phyloP scores from a whole-genome alignment of 1,140 invertebrate species.

The Belonocnema kinseyi region DNA sequence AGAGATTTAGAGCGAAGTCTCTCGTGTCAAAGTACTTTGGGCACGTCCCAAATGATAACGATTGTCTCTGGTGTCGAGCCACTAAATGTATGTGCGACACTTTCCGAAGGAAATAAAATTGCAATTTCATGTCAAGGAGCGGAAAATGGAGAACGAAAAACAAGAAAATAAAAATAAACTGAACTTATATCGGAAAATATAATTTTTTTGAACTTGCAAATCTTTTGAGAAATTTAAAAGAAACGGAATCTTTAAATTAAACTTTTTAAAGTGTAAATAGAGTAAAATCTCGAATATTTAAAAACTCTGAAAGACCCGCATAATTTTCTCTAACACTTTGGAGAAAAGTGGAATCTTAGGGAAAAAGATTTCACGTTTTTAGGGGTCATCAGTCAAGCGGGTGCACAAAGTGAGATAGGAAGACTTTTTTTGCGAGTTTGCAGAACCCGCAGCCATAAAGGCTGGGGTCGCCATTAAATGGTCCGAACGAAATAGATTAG shows the following conservation, averaged over 20 bases:
- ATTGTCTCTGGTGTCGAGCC: not conserved
- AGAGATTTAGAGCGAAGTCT: constrained; percentile 22
- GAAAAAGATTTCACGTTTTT: constrained; percentile 2
- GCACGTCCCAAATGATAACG: constrained; percentile 18
- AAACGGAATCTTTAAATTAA: too few species aligned
- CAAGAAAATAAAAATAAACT: not conserved
- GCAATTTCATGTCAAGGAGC: not conserved
- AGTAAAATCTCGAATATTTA: not conserved
- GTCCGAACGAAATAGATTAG: constrained; percentile 46
- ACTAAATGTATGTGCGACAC: constrained; percentile 8
- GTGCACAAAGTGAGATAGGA: not conserved
- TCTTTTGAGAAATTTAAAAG: too few species aligned
- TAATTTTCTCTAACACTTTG: not conserved
- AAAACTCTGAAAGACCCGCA: not conserved
- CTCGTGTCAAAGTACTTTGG: constrained; percentile 22
- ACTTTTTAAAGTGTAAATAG: too few species aligned
- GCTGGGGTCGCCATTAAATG: constrained; percentile 33
- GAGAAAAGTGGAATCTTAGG: not conserved
- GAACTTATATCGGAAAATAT: too few species aligned
- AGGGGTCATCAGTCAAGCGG: not conserved
- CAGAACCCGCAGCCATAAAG: not conserved
- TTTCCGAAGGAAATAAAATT: constrained; percentile 4
- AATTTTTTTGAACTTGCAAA: too few species aligned
- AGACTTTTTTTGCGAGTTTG: not conserved
- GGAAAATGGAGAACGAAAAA: not conserved